Base-by-base conservation (phyloP, 2,113 vertebrate genomes). In the Paramormyrops kingsleyae region DNA sequence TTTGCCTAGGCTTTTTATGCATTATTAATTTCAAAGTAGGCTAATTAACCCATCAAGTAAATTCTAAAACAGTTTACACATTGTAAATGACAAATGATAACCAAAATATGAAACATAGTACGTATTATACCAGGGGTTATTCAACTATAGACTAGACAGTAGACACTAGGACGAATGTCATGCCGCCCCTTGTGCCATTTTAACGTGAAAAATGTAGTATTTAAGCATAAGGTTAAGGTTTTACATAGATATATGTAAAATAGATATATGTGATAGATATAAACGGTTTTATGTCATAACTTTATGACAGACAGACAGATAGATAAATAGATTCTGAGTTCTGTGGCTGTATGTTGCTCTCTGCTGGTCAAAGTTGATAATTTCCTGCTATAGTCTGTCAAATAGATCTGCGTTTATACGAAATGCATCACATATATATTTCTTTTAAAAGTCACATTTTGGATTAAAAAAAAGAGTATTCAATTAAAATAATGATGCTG, bases 281-380 rank as follows among this genome's bases (percentile, higher is more conserved):
- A 77, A 15, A 77, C 17, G 35, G 35, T 8, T 80, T 80, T 6
- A 80, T 80, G 74, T 15, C 39, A 80, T 19, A 80, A 42, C 10
- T 80, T 42, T 39, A 77, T 74, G 9, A 12, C 12, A 35, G 8
- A 66, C n/a, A 66, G 21, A 77, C 5, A 35, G 70, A 77, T 5
- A 77, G 4, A 31, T 27, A 31, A n/a, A 70, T 27, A 70, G 31
- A 77, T 31, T 27, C 24, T 66, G 24, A 66, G 59, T 27, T 77
- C 74, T 42, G 74, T 19, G 74, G 83, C 44, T n/a, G 44, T 84
- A 46, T 84, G 44, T 24, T 84, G 83, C 83, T 53, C 85, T 56
- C 85, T 87, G 85, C 85, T 87, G 85, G 85, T 17, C 85, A 87
- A 53, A 17, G 47, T 31, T 42, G 85, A 39, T 56, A 87, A 35